Conservation (phyloP, 2,888 invertebrate genomes). For the Lutraria lutraria region DNA sequence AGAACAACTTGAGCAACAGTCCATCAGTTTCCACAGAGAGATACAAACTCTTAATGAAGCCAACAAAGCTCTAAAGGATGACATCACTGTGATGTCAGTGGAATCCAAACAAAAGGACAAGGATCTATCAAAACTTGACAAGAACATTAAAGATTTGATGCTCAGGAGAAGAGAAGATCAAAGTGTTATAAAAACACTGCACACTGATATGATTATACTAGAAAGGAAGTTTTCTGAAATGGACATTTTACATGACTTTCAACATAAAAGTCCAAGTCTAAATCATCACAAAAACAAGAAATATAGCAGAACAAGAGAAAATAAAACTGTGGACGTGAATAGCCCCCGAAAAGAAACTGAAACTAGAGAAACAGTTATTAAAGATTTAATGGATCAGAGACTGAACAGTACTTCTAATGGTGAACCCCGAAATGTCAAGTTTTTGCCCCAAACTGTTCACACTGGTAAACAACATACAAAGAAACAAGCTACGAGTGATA, state of each 20-base stretch:
- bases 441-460: neutral
- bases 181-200: neutral
- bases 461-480: neutral
- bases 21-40: neutral
- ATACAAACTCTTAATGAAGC: neutral
- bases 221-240: constrained; percentile 13
- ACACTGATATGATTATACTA: neutral
- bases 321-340: neutral
- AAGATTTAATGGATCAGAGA: neutral
- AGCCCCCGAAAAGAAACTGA: neutral
- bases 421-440: neutral
- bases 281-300: neutral
- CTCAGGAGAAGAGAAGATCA: neutral
- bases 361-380: neutral
- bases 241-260: neutral
- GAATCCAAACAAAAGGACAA: neutral
- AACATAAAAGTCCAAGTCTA: neutral
- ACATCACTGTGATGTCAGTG: neutral
- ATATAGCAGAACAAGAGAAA: neutral
- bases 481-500: neutral
- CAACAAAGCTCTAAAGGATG: neutral
- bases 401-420: neutral
- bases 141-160: neutral
- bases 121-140: neutral
- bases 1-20: neutral